Evolutionary conservation across 2,797 vertebrate species (phyloP), one percentile per base, ranked within the genome.

Genomic region (Alfaro cultratus): DNA sequence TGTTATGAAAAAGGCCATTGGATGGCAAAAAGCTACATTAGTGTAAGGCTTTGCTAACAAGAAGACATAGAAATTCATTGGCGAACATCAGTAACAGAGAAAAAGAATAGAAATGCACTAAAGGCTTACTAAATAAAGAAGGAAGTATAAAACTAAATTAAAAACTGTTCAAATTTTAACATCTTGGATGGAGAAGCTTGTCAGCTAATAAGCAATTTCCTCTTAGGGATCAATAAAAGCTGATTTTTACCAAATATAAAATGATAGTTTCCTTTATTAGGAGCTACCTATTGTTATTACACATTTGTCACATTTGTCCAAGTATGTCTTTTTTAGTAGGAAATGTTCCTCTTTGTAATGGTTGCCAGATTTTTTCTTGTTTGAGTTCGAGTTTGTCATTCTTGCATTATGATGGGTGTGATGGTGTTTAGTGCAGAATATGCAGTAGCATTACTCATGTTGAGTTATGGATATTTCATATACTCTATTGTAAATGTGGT

Each of bases 381-480:
- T 31, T 64, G 21, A 34, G 36, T 73, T 62, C 16, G 15, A 73
- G 45, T n/a, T 45, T 71, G 31, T 26, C 26, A n/a, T 67, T 26
- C 36, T 26, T 68, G 5, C 6, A 34, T 70, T 55, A 34, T 43
- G 3, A 47, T 4, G 26, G 10, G 29, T 41, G 13, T 26, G 53
- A 62, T 39, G 55, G 7, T 73, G 16, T 62, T 41, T 41, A 12
- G 53, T 45, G n/a, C 49, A 45, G 68, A 29, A 53, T 53, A 21
- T 72, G 15, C 60, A 77, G 77, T 70, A 75, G 34, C 67, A 67
- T 45, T 57, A 70, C 13, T 73, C 64, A 12, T 36, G 70, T 67
- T 12, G 29, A 29, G 76, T 62, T 29, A 68, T 60, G 74, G 16
- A 80, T 23, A 76, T 79, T 81, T 75, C 36, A 64, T 41, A 60